Evolutionary conservation across 2,113 vertebrate species (phyloP), one percentile per base, ranked within the genome.

Genomic region (Glaucomys volans): DNA sequence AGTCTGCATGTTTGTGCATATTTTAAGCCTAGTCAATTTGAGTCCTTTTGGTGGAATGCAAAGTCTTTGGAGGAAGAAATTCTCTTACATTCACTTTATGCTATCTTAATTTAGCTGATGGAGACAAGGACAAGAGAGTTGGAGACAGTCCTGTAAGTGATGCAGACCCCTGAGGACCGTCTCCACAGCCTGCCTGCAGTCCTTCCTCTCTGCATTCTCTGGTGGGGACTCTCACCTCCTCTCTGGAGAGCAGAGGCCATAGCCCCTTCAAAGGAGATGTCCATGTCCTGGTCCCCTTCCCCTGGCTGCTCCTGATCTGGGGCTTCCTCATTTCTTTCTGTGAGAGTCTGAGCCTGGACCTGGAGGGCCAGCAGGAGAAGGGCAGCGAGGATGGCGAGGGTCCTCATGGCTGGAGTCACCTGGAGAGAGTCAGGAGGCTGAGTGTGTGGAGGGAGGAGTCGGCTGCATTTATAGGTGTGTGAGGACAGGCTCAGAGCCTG

Each of bases 331-430:
- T 0, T 2, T 30, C 4, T 35, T 28, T 11, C 22, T 28, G 0
- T 37, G 0, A 90, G 81, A 14, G 26, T 10, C 14, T 16, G 28
- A 62, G 81, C 44, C 44, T 47, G 44, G 44, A 9, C 44, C 44
- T 47, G 81, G 20, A 90, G 54, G 42, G 67, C 32, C 75, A 90
- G 0, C 40, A 95, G 74, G n/a, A 69, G 47, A 35, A 85, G 2
- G 8, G 42, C 24, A 86, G 75, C 0, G 0, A 96, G 37, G 30
- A 92, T 67, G 8, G 22, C 0, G 7, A 90, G 59, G 18, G 57
- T 86, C 74, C 52, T 97, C 95, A 92, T 86, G 76, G 17, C 32
- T 76, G 67, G 37, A 0, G 67, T 86, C 30, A 35, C 84, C 80
- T 71, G 52, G 13, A 64, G 59, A 44, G 50, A 52, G 35, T 5